Evolutionary conservation across 2,888 invertebrate species (phyloP).

Genomic region (Periphyllus acericola): DNA sequence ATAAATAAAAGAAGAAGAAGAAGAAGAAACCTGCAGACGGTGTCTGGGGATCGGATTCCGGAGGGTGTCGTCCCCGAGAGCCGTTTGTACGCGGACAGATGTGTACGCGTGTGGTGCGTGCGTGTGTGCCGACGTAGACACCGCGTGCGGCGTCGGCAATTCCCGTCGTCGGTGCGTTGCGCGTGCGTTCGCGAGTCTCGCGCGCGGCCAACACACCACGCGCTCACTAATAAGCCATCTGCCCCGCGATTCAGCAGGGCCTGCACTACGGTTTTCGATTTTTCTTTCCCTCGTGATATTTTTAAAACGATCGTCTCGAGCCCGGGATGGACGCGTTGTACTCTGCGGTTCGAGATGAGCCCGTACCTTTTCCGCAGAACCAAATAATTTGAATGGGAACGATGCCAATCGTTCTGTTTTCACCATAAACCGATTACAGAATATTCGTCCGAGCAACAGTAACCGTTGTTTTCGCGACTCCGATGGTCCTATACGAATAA

Average conservation of each 20-base stretch:
- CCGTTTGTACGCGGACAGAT: conserved; percentile 24
- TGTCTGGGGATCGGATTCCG: conserved; percentile 61
- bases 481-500: no score
- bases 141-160: conserved; percentile 1
- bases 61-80: conserved; percentile 53
- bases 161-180: neutral
- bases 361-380: no score
- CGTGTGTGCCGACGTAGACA: neutral
- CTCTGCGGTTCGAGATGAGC: no score
- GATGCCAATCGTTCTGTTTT: no score
- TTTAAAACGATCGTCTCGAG: no score
- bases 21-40: conserved; percentile 55
- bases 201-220: neutral
- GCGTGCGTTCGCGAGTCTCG: conserved; percentile 54
- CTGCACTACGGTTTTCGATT: no score
- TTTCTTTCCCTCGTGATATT: no score
- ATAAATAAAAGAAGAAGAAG: neutral
- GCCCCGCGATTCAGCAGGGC: neutral
- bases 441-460: no score
- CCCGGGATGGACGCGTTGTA: no score
- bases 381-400: no score
- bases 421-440: no score
- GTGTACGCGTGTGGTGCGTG: neutral
- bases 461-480: no score
- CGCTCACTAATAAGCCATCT: conserved; percentile 41